Evolutionary conservation across 2,797 vertebrate species (phyloP), one percentile per base, ranked within the genome.

Genomic region (Gymnodraco acuticeps): DNA sequence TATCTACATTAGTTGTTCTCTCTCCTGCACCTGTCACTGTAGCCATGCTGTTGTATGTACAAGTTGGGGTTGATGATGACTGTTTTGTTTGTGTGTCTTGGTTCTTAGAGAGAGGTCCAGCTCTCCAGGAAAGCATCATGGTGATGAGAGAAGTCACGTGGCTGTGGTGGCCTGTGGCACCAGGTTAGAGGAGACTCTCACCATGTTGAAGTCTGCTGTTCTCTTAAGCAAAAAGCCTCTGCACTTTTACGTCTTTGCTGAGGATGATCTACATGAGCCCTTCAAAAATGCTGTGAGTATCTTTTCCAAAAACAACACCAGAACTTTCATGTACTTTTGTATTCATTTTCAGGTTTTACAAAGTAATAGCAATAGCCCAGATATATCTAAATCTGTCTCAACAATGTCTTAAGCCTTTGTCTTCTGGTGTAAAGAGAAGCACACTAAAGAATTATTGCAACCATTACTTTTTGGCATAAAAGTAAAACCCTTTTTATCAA

Each of bases 101-200:
- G 33, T 67, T 84, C 43, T 52, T 78, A 93, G 92, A 77, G 71
- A 75, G 77, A 71, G 56, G 33, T 55, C 73, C 20, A 59, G 16
- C 23, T 65, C 83, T 38, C 47, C 41, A 42, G 31, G 31, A 41
- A 48, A 81, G 69, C 19, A 63, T 14, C 82, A 69, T 17, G 70
- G n/a, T 1, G 70, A 85, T 70, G 95, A 95, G 84, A 92, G 89
- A 58, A 96, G 98, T 93, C 96, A 98, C 80, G 91, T 99, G 59
- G 97, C 97, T 7, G 98, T 99, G 84, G 98, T 99, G 89, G 97
- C 98, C 82, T 99, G 98, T 85, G 98, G 98, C 33, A 92, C 96
- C 87, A 95, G 98, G 79, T 89, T 99, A 80, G 96, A 98, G 55
- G 98, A 99, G 88, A 99, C 97, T 3, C 76, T 99, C 76, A 97